These are phyloP conservation scores for Dinomys branickii DNA, from an alignment of 2,113 vertebrate genomes.

Conservation along the genomic window DNA sequence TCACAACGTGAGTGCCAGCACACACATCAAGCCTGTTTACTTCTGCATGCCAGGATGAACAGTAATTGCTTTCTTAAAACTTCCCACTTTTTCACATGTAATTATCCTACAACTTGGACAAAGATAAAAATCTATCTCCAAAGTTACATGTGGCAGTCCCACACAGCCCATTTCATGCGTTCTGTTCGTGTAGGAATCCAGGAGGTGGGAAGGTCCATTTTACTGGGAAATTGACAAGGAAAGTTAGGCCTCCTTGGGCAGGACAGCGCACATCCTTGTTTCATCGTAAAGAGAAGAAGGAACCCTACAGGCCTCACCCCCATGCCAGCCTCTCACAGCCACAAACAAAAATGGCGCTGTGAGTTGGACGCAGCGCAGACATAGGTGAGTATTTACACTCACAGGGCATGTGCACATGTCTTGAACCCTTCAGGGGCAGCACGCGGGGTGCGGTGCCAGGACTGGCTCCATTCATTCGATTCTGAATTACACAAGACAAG, in stretches of 20 bases:
- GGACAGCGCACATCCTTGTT: not conserved
- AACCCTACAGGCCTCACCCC: not conserved
- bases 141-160: not conserved
- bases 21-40: not conserved
- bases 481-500: not conserved
- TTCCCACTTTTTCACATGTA: slow-evolving; percentile 1
- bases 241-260: not conserved
- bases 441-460: fast-evolving
- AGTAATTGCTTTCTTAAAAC: not conserved
- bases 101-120: not conserved
- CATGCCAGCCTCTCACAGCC: not conserved
- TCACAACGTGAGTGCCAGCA: not conserved
- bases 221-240: not conserved
- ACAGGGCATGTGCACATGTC: fast-evolving
- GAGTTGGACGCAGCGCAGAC: not conserved
- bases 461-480: not conserved
- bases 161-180: not conserved
- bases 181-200: not conserved
- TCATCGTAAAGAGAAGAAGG: not conserved
- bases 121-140: not conserved
- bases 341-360: not conserved
- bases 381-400: not conserved
- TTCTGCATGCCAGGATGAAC: not conserved
- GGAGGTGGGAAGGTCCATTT: not conserved
- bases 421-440: not conserved